Evolutionary conservation across 2,888 invertebrate species (phyloP), one percentile per base, ranked within the genome.

Genomic region (Troilus luridus): DNA sequence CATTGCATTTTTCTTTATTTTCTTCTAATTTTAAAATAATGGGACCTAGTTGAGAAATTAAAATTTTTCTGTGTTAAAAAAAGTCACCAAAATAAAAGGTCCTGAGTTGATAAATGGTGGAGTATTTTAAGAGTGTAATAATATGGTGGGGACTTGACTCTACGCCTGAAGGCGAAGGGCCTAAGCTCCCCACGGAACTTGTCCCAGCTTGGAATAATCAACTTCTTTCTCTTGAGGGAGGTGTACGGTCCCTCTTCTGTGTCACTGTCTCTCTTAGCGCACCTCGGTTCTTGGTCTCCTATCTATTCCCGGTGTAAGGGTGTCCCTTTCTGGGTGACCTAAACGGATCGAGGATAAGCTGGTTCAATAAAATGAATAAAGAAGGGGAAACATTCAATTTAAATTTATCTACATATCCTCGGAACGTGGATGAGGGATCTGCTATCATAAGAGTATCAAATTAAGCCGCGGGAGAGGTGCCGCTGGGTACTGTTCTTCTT

Each of bases 151-250:
- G 24, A 81, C 41, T 54, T 17, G 77, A 41, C 21, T 54, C 54
- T 81, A 54, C 12, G 27, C 41, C 77, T 41, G 54, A 17, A 7
- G 21, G 81, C 0, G 41, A 21, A 5, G 54, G 11, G 10, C 54
- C 41, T 41, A 41, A 41, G 0, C 19, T 81, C 81, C 81, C 41
- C 21, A 14, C 7, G 81, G 81, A 21, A 54, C 81, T 11, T 54
- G 19, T 54, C 54, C 54, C 81, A 81, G 19, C 0, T 14, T 21
- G 21, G 67, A 21, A 21, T 81, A 54, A 81, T 81, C 9, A 81
- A 81, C 81, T 81, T 81, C 81, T 81, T 81, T 81, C 54, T 81
- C 81, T 54, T 81, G 8, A 81, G 81, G 81, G 81, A 81, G 54
- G 54, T 81, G 81, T 81, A 54, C 19, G 54, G 81, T 77, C 77